Evolutionary conservation across 2,113 vertebrate genomes (phyloP).

Genomic region (Neogobius melanostomus): DNA sequence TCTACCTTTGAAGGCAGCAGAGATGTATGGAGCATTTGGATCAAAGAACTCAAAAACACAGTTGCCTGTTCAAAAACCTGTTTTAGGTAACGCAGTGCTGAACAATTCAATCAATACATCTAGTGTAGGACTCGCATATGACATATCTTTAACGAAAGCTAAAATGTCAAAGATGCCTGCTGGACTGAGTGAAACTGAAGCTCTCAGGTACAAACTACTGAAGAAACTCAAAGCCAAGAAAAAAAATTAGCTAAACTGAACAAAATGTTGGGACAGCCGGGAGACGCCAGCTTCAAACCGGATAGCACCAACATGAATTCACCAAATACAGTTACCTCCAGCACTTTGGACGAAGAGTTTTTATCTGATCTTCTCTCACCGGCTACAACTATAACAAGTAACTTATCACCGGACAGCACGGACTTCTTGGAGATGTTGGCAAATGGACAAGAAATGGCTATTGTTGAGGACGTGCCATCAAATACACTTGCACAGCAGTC

Average conservation of each 20-base stretch:
- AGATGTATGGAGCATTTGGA: slow-evolving; percentile 83
- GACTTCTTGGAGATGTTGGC: slow-evolving; percentile 80
- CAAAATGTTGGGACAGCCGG: slow-evolving; percentile 59
- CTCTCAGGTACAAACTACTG: slow-evolving; percentile 85
- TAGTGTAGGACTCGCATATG: not conserved
- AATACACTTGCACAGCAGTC: slow-evolving; percentile 36
- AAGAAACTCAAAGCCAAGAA: slow-evolving; percentile 91
- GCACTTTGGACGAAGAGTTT: slow-evolving; percentile 74
- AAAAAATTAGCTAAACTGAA: slow-evolving; percentile 86
- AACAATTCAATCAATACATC: not conserved
- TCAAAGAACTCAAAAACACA: slow-evolving; percentile 9
- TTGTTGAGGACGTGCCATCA: rapidly evolving
- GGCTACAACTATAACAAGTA: slow-evolving; percentile 58
- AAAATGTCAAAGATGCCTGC: slow-evolving; percentile 24
- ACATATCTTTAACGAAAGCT: slow-evolving; percentile 30
- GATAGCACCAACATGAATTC: slow-evolving; percentile 71
- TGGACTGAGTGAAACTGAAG: slow-evolving; percentile 72
- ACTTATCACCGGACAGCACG: slow-evolving; percentile 76
- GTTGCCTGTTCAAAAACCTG: not conserved
- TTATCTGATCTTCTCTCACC: slow-evolving; percentile 86
- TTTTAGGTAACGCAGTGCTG: not conserved
- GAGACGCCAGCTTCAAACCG: slow-evolving; percentile 60
- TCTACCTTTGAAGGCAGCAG: slow-evolving; percentile 81
- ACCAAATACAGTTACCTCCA: slow-evolving; percentile 60
- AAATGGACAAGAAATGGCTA: slow-evolving; percentile 18